phyloP scores from a whole-genome alignment of 2,797 vertebrate species.

The Eulemur albifrons region DNA sequence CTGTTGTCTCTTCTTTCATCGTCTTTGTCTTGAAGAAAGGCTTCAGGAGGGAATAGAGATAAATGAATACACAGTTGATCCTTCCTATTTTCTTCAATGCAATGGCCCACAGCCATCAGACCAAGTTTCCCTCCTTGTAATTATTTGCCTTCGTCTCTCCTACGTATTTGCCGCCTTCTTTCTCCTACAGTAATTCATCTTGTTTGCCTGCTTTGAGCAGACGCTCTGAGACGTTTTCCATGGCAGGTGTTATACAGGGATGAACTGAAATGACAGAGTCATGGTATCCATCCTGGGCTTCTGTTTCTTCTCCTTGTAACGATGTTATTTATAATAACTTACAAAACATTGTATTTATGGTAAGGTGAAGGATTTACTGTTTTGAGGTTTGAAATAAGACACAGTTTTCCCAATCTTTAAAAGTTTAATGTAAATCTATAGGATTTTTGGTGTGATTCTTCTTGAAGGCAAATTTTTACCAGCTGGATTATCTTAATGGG shows the following conservation, averaged over 20 bases:
- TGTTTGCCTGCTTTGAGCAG: not conserved
- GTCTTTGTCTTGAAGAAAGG: not conserved
- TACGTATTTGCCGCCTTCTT: not conserved
- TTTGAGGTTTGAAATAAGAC: conserved; percentile 19
- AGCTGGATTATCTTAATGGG: not conserved
- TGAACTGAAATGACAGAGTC: not conserved
- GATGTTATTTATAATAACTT: not conserved
- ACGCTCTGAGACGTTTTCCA: not conserved
- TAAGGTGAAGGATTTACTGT: not conserved
- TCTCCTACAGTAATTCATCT: not conserved
- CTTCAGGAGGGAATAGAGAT: not conserved
- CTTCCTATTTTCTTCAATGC: not conserved
- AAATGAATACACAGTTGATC: not conserved
- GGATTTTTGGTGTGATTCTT: not conserved
- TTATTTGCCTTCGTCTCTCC: not conserved
- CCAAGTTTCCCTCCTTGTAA: not conserved
- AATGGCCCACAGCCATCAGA: not conserved
- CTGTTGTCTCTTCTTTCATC: not conserved
- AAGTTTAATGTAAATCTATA: not conserved
- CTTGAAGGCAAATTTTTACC: not conserved
- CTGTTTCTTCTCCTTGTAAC: not conserved
- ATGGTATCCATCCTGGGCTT: not conserved
- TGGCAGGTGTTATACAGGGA: not conserved
- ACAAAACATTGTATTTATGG: not conserved
- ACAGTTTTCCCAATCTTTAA: not conserved